Evolutionary conservation across 2,113 vertebrate genomes (phyloP).

Genomic region (Pleuronectes platessa): DNA sequence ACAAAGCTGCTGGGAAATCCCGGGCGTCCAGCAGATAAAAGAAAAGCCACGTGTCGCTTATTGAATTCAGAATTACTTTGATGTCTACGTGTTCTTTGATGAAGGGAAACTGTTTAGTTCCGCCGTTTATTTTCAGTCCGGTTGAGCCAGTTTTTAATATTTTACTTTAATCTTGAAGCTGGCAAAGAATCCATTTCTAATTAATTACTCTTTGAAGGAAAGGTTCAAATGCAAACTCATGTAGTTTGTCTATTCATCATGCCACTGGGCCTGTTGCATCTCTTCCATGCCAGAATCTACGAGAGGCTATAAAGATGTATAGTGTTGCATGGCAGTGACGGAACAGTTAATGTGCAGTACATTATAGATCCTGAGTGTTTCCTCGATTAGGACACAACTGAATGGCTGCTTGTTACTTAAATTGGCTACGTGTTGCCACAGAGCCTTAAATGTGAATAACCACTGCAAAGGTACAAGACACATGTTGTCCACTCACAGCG

Average conservation of each 20-base stretch:
- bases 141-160: background rate
- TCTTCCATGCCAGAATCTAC: background rate
- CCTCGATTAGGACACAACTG: background rate
- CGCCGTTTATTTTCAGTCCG: background rate
- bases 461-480: background rate
- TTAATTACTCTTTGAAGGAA: background rate
- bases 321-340: background rate
- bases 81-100: conserved; percentile 30
- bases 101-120: background rate
- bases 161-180: background rate
- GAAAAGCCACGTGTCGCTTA: background rate
- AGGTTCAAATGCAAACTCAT: background rate
- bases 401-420: conserved; percentile 2
- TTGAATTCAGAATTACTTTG: conserved; percentile 24
- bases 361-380: background rate
- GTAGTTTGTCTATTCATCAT: background rate
- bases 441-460: conserved; percentile 12
- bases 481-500: background rate
- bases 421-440: background rate
- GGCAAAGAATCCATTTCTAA: background rate
- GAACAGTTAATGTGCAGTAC: background rate
- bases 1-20: conserved; percentile 13
- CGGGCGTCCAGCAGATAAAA: background rate
- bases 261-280: background rate
- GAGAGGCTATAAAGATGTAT: conserved; percentile 9